These are phyloP conservation scores for Odontophorus gujanensis DNA, from an alignment of 2,113 vertebrate species.

Conservation along the genomic window DNA sequence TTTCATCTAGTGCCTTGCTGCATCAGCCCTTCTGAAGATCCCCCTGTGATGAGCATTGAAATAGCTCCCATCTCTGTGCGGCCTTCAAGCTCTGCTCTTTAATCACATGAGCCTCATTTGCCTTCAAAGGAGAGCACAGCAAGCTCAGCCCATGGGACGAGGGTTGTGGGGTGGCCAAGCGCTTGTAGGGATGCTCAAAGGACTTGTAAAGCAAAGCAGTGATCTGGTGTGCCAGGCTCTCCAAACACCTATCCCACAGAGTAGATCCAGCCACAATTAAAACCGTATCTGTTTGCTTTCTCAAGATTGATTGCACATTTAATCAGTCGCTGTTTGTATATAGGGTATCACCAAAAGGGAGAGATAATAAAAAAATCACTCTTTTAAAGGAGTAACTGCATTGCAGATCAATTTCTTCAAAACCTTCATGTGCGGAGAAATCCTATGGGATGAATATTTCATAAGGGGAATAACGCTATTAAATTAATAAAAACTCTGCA, in stretches of 20 bases:
- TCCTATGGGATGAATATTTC: conserved; percentile 78
- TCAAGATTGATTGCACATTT: conserved; percentile 46
- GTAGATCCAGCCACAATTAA: conserved; percentile 44
- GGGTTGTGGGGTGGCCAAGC: background rate
- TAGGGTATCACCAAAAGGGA: conserved; percentile 49
- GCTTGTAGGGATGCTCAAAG: background rate
- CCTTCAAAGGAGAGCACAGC: background rate
- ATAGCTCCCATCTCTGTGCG: background rate
- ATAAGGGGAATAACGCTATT: conserved; percentile 76
- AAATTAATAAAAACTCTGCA: conserved; percentile 74
- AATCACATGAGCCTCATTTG: background rate
- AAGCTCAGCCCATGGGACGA: background rate
- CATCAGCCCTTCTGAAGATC: background rate
- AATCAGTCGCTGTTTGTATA: conserved; percentile 25
- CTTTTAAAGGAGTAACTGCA: conserved; percentile 75
- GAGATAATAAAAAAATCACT: conserved; percentile 74
- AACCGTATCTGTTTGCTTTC: conserved; percentile 58
- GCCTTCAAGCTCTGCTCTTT: background rate
- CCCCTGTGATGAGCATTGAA: background rate
- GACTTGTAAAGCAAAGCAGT: background rate
- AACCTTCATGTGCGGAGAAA: conserved; percentile 73
- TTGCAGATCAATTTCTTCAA: conserved; percentile 77
- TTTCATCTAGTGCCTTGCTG: background rate
- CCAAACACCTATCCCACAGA: background rate
- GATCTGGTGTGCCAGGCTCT: background rate